These are phyloP conservation scores for Heliconius sara DNA, from an alignment of 2,888 invertebrate genomes.

Conservation along the genomic window DNA sequence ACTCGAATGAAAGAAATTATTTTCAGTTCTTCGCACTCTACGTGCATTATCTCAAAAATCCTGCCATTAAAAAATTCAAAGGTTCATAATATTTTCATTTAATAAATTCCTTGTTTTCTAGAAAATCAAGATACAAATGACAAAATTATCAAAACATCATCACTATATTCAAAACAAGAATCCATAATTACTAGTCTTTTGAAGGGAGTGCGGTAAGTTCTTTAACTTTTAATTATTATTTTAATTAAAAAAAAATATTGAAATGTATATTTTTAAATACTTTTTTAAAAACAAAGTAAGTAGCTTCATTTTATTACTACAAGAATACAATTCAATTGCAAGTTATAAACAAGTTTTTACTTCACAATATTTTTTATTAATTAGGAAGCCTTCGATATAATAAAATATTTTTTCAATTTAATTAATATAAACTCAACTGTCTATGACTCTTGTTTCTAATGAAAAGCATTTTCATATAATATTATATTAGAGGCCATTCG, in stretches of 20 bases:
- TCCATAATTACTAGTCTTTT: constrained; percentile 78
- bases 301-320: no score
- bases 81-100: background rate
- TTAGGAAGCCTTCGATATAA: no score
- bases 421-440: no score
- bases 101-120: constrained; percentile 49
- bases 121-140: constrained; percentile 74
- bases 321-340: no score
- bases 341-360: no score
- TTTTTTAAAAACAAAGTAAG: no score
- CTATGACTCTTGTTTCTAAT: background rate
- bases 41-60: background rate
- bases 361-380: no score
- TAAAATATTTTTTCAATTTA: no score
- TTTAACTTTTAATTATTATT: background rate
- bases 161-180: constrained; percentile 78
- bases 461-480: background rate
- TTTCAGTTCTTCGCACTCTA: background rate
- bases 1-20: no score
- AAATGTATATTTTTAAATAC: no score
- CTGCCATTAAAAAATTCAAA: no score
- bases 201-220: constrained; percentile 80
- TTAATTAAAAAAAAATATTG: no score
- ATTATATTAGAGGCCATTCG: background rate
- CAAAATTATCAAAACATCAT: constrained; percentile 73